phyloP scores from a whole-genome alignment of 2,113 vertebrate species.

The Xenopus laevis region DNA sequence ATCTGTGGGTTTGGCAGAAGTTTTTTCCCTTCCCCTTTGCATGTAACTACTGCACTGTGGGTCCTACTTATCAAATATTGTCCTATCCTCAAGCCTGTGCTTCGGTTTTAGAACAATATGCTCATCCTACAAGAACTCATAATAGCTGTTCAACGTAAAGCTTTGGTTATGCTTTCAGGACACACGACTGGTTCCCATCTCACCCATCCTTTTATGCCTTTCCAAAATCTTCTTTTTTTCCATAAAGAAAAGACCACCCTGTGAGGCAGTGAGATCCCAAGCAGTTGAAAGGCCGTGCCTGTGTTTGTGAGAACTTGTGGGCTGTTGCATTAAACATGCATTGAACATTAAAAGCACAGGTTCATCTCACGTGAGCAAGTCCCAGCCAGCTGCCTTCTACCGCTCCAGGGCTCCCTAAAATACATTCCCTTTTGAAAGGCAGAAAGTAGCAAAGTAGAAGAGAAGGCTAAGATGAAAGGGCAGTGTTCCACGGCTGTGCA shows the following conservation, averaged over 20 bases:
- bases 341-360: conserved; percentile 61
- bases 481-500: conserved; percentile 55
- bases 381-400: conserved; percentile 56
- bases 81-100: too few relatives aligned
- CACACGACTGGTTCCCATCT: conserved; percentile 47
- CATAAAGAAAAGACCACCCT: conserved; percentile 56
- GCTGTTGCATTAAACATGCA: too few relatives aligned
- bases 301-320: conserved; percentile 60
- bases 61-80: too few relatives aligned
- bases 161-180: conserved; percentile 46
- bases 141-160: conserved; percentile 22
- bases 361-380: conserved; percentile 58
- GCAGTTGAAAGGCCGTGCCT: conserved; percentile 56
- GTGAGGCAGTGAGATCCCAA: conserved; percentile 57
- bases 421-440: conserved; percentile 60
- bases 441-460: conserved; percentile 44
- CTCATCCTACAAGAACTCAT: conserved; percentile 6
- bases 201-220: conserved; percentile 49
- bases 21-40: too few relatives aligned
- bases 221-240: conserved; percentile 53
- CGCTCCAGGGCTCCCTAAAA: conserved; percentile 58
- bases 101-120: too few relatives aligned
- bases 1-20: too few relatives aligned
- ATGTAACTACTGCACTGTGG: too few relatives aligned
- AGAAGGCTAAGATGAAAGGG: conserved; percentile 59